A percentile compares a stretch with the other conserved stretches of the same genome.
Evolutionary conservation across 2,888 invertebrate genomes (phyloP).

Genomic region (Philereme transversata): DNA sequence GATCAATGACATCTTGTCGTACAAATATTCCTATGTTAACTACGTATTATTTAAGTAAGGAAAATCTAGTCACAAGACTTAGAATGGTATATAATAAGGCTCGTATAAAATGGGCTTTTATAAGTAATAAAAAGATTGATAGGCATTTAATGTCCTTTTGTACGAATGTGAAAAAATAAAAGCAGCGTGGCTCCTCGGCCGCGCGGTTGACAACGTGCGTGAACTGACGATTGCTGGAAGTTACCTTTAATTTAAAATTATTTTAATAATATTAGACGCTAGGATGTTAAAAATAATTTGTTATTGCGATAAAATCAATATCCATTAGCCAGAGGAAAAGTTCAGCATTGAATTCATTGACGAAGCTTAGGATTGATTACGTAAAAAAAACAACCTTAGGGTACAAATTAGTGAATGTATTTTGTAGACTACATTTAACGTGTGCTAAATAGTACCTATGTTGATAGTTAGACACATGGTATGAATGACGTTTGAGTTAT

Average conservation of each 20-base stretch:
- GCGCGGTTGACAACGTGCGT: constrained; percentile 28
- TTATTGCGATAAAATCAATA: constrained; percentile 63
- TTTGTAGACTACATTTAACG: constrained; percentile 5
- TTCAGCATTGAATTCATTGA: constrained; percentile 65
- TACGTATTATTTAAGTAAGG: constrained; percentile 80
- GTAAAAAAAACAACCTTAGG: constrained; percentile 1
- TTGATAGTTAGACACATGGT: constrained; percentile 56
- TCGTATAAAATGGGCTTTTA: constrained; percentile 74
- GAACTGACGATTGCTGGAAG: constrained; percentile 65
- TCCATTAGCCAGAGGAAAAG: constrained; percentile 70
- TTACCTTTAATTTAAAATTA: constrained; percentile 81
- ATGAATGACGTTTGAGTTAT: constrained; percentile 26
- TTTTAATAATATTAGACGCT: constrained; percentile 76
- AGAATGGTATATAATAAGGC: constrained; percentile 76
- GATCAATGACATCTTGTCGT: constrained; percentile 84
- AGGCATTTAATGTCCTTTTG: constrained; percentile 72
- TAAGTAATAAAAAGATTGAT: constrained; percentile 64
- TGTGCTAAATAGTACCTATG: constrained; percentile 80
- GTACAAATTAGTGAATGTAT: constrained; percentile 19
- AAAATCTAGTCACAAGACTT: constrained; percentile 84
- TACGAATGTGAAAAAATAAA: constrained; percentile 48
- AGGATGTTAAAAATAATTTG: constrained; percentile 72
- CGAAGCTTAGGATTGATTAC: not conserved
- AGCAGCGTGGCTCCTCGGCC: constrained; percentile 17
- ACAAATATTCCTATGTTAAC: constrained; percentile 84